Conservation (phyloP, 2,797 vertebrate genomes). For the Pagetopsis macropterus region DNA sequence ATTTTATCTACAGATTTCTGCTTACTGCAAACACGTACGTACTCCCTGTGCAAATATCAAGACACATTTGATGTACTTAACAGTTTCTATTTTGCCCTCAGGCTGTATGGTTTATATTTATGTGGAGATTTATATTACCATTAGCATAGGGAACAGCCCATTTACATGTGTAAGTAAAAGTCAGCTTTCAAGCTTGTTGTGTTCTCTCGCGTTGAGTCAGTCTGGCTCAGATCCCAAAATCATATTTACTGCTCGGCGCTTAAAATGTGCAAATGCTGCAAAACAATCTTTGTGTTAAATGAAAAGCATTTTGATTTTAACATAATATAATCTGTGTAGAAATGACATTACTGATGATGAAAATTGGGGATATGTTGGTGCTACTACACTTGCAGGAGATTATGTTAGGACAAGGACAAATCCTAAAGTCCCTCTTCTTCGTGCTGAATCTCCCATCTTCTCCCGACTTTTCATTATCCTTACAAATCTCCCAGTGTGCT, state of each 20-base stretch:
- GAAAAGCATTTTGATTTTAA: slow-evolving; percentile 20
- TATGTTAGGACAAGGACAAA: slow-evolving; percentile 43
- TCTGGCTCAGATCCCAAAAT: slow-evolving; percentile 53
- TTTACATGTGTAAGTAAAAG: slow-evolving; percentile 67
- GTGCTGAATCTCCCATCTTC: slow-evolving; percentile 53
- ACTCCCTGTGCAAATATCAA: slow-evolving; percentile 21
- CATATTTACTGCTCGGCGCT: slow-evolving; percentile 34
- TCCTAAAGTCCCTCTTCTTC: slow-evolving; percentile 50
- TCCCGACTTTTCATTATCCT: slow-evolving; percentile 75
- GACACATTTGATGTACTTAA: slow-evolving; percentile 43
- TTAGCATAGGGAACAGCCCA: slow-evolving; percentile 64
- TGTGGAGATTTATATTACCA: slow-evolving; percentile 60
- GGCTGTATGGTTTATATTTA: slow-evolving; percentile 56
- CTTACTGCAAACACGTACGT: not conserved
- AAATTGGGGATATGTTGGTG: not conserved
- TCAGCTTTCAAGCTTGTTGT: slow-evolving; percentile 58
- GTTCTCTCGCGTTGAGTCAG: slow-evolving; percentile 49
- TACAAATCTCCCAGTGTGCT: slow-evolving; percentile 77
- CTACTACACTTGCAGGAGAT: slow-evolving; percentile 21
- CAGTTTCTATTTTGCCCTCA: slow-evolving; percentile 53
- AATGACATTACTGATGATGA: slow-evolving; percentile 2
- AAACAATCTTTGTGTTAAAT: slow-evolving; percentile 18
- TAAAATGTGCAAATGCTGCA: slow-evolving; percentile 37
- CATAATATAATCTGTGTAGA: not conserved
- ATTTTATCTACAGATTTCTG: slow-evolving; percentile 15